Conservation (phyloP, 37 sponge, comb jelly and placozoan species). For the Theonella swinhoei region DNA sequence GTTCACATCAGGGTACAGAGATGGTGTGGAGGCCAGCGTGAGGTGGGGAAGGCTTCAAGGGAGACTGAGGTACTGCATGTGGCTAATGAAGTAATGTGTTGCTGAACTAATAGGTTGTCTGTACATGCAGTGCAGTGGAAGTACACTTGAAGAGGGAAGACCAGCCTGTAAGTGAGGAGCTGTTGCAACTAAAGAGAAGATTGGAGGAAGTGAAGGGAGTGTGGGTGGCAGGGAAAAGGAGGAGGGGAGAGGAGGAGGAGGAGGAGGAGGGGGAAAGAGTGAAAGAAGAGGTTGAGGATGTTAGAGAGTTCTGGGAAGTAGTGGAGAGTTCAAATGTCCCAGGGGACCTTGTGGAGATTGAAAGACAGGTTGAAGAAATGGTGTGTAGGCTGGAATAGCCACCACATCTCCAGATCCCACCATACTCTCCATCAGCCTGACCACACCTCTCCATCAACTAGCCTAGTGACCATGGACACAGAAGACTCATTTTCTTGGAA, state of each 20-base stretch:
- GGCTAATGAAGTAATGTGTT: background rate
- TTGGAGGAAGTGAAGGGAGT: background rate
- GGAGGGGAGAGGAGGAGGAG: background rate
- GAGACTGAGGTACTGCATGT: background rate
- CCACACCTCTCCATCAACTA: too few species aligned
- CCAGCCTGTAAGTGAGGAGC: background rate
- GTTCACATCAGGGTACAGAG: conserved; percentile 7
- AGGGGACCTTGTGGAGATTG: background rate
- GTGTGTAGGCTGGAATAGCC: background rate
- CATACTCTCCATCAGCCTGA: too few species aligned
- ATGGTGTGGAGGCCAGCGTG: background rate
- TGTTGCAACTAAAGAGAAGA: background rate
- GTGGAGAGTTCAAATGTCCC: background rate
- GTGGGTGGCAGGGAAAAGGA: background rate
- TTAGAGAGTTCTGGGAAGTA: background rate
- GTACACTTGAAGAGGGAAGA: background rate
- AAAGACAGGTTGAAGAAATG: background rate
- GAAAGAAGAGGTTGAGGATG: background rate
- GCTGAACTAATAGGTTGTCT: background rate
- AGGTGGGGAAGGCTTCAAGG: conserved; percentile 26
- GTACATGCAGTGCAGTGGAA: background rate
- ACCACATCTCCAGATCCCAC: too few species aligned
- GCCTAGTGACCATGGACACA: too few species aligned
- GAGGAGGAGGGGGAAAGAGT: background rate
- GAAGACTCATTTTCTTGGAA: too few species aligned